Percentiles rank a stretch among this genome's conserved stretches.
These are phyloP conservation scores for Podilymbus podiceps DNA, from an alignment of 2,113 vertebrate genomes.

Conservation along the genomic window DNA sequence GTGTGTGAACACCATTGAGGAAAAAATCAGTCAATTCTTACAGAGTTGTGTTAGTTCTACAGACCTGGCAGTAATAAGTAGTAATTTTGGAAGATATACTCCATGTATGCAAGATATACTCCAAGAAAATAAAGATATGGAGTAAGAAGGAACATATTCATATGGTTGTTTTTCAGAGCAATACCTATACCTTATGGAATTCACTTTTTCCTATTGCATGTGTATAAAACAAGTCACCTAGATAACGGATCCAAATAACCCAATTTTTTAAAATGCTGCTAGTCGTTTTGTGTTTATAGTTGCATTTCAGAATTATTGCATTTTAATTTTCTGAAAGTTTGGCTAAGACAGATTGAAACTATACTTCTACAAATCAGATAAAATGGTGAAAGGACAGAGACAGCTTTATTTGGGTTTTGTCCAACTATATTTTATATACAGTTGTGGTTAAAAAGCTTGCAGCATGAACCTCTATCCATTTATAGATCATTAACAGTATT, in stretches of 20 bases:
- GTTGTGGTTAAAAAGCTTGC: background rate
- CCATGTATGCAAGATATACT: background rate
- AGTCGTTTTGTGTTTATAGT: background rate
- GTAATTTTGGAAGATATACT: background rate
- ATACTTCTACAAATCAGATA: background rate
- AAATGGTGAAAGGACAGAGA: background rate
- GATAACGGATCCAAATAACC: background rate
- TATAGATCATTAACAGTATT: background rate
- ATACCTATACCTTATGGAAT: background rate
- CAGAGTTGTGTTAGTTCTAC: background rate
- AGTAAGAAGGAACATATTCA: background rate
- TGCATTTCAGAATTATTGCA: background rate
- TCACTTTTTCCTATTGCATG: background rate
- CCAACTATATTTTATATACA: background rate
- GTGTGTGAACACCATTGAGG: background rate
- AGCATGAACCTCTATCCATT: background rate
- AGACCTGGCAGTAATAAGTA: background rate
- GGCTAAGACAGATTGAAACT: background rate
- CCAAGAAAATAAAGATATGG: background rate
- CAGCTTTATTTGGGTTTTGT: background rate
- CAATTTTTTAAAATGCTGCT: background rate
- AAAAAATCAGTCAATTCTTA: background rate
- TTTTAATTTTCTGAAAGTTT: background rate
- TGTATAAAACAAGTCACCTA: background rate
- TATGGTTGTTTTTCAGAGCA: background rate